A percentile compares a stretch with the other conserved stretches of the same genome.
Evolutionary conservation across 2,888 invertebrate genomes (phyloP).

Genomic region (Herminia tarsipennalis): DNA sequence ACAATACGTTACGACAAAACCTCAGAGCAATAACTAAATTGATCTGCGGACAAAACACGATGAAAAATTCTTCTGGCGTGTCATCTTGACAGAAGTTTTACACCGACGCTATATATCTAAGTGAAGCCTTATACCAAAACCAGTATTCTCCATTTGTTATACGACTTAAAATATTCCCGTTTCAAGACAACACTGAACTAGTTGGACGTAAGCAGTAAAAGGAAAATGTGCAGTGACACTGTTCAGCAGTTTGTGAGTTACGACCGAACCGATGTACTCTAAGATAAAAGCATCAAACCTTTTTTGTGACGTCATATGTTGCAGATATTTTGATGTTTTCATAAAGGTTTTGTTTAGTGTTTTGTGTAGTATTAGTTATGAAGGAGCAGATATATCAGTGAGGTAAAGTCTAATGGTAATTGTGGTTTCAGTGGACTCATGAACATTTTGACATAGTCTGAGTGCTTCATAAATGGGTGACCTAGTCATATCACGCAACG

Average conservation of each 20-base stretch:
- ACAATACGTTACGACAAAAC: too few relatives aligned
- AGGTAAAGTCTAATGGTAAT: too few relatives aligned
- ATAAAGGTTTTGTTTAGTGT: not conserved
- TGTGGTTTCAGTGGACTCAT: too few relatives aligned
- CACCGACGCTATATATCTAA: not conserved
- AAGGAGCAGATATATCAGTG: too few relatives aligned
- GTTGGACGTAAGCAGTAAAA: slow-evolving; percentile 23
- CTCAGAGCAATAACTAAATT: too few relatives aligned
- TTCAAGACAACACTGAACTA: slow-evolving; percentile 12
- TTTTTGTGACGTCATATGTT: slow-evolving; percentile 6
- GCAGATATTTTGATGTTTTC: not conserved
- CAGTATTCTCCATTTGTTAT: slow-evolving; percentile 5
- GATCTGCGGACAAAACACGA: not conserved
- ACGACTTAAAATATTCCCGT: slow-evolving; percentile 5
- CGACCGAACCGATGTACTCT: slow-evolving; percentile 5
- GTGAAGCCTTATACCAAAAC: not conserved
- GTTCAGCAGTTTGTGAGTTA: slow-evolving; percentile 39
- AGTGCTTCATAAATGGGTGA: too few relatives aligned
- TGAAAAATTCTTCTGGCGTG: not conserved
- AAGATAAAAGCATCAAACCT: slow-evolving; percentile 12
- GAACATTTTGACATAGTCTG: too few relatives aligned
- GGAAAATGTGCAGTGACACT: slow-evolving; percentile 27
- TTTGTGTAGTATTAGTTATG: too few relatives aligned
- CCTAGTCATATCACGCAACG: too few relatives aligned
- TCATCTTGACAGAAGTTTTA: not conserved